These are phyloP conservation scores for Amphipyra tragopoginis DNA, from an alignment of 2,888 invertebrate genomes.

Conservation along the genomic window DNA sequence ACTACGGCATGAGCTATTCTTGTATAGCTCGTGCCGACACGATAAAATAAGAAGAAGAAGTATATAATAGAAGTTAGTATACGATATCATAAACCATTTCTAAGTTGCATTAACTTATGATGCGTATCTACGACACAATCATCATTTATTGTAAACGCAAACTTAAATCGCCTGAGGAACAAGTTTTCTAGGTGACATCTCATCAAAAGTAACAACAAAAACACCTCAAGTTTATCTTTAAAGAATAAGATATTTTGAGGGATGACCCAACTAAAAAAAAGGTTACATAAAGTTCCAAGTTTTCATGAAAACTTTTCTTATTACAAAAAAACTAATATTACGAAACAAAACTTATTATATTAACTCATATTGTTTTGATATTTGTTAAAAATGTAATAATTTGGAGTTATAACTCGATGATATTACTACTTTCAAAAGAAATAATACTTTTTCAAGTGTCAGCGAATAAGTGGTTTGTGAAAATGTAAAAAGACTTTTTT, in stretches of 20 bases:
- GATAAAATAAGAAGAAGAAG: too few relatives aligned
- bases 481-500: neutral
- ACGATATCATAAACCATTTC: too few relatives aligned
- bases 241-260: constrained; percentile 15
- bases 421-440: neutral
- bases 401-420: neutral
- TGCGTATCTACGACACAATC: too few relatives aligned
- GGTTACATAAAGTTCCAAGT: neutral
- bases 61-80: too few relatives aligned
- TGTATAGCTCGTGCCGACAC: too few relatives aligned
- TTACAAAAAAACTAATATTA: constrained; percentile 20
- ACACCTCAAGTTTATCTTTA: neutral
- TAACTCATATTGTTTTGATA: constrained; percentile 11
- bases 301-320: constrained; percentile 30
- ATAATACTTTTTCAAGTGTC: neutral
- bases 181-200: neutral
- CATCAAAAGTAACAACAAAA: neutral
- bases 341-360: constrained; percentile 20
- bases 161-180: too few relatives aligned
- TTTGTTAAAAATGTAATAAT: neutral
- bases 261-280: neutral
- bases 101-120: too few relatives aligned
- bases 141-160: too few relatives aligned
- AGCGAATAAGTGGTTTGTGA: neutral
- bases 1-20: too few relatives aligned